Conservation (phyloP, 2,113 vertebrate species). For the Chaenocephalus aceratus region DNA sequence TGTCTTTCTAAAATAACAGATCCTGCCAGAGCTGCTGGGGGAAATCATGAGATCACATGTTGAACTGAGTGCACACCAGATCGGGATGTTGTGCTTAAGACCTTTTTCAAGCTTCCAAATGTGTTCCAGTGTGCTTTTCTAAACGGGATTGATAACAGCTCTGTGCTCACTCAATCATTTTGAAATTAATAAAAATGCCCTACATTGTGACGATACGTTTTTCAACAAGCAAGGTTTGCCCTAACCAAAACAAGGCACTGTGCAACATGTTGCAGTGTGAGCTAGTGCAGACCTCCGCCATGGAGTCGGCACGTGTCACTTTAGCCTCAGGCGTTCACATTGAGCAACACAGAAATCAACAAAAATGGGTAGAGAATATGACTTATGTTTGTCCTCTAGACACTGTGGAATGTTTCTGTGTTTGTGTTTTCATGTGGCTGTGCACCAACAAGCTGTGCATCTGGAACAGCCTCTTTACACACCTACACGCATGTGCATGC, state of each 20-base stretch:
- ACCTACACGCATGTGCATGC: slow-evolving; percentile 10
- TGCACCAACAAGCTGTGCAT: slow-evolving; percentile 26
- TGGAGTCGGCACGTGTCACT: slow-evolving; percentile 18
- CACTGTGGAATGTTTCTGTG: neutral
- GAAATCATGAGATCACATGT: slow-evolving; percentile 21
- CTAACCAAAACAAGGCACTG: neutral
- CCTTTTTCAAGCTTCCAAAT: slow-evolving; percentile 2
- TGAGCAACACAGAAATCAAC: slow-evolving; percentile 32
- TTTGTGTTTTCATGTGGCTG: slow-evolving; percentile 8
- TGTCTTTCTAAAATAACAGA: neutral
- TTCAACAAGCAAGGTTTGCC: neutral
- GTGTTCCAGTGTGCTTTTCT: neutral
- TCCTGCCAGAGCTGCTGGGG: slow-evolving; percentile 8
- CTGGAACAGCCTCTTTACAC: slow-evolving; percentile 42
- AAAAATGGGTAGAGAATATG: slow-evolving; percentile 20
- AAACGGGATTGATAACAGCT: slow-evolving; percentile 16
- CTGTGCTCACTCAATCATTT: slow-evolving; percentile 5
- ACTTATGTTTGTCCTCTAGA: slow-evolving; percentile 48
- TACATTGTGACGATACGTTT: neutral
- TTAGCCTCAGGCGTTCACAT: slow-evolving; percentile 30
- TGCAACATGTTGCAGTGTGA: slow-evolving; percentile 6
- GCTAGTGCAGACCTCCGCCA: neutral
- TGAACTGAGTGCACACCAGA: slow-evolving; percentile 4
- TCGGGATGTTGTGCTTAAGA: slow-evolving; percentile 14
- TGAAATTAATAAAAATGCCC: slow-evolving; percentile 16